Evolutionary conservation across 2,113 vertebrate genomes (phyloP), one percentile per base, ranked within the genome.

Genomic region (Himantopus leucocephalus): DNA sequence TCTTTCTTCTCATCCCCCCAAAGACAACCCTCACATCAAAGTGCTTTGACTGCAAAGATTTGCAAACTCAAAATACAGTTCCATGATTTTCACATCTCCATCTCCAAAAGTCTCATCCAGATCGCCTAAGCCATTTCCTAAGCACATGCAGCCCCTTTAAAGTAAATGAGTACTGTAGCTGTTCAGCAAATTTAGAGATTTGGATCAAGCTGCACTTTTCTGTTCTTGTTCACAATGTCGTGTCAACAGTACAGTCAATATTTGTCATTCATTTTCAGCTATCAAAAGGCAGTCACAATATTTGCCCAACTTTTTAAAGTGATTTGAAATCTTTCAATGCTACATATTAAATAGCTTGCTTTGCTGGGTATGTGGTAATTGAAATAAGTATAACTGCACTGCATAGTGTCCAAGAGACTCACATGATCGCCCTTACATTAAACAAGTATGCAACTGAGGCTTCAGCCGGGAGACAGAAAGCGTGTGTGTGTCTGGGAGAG

Each of bases 371-470:
- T 32, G 30, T 5, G 82, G 6, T 10, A 26, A 39, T 12, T 67
- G 72, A 53, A 64, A 14, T 3, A 34, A 1, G 5, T 8, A 3
- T 15, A 2, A 52, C n/a, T 37, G 72, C 64, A 1, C 2, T 0
- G 78, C 41, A 0, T 17, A 1, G 39, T 39, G 55, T 67, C 83
- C 35, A 4, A 8, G 73, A 20, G 45, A 4, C 41, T 66, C 18
- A 1, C 14, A 3, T 3, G 2, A 5, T 14, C 0, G 0, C 35
- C 70, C 48, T 64, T 64, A 27, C 58, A 5, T 53, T 37, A 24
- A 79, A 45, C 45, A 37, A 34, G 35, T 0, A 1, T 5, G 27
- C 29, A 52, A 14, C 47, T 16, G 45, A 37, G 55, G 68, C 81
- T 76, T 52, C 75, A 50, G 66, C 30, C 37, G 1, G 10, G 63